These are phyloP conservation scores for Cirrhinus molitorella DNA, from an alignment of 2,797 vertebrate genomes.

Conservation along the genomic window DNA sequence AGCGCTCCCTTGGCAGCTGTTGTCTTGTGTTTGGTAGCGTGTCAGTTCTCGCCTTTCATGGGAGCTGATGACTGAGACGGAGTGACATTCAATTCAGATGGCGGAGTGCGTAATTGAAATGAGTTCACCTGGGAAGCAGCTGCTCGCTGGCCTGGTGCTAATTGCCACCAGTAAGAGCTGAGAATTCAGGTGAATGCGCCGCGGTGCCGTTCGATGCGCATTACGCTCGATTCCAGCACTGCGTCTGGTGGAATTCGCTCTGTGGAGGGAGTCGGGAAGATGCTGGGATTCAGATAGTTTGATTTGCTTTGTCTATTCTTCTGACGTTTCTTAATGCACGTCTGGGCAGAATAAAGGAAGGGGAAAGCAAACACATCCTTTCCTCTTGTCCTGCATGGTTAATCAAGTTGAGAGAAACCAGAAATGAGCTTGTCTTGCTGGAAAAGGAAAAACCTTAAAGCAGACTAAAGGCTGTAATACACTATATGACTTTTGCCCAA, in stretches of 20 bases:
- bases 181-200: constrained; percentile 33
- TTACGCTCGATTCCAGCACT: not conserved
- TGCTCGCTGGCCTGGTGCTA: constrained; percentile 64
- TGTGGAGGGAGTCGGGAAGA: not conserved
- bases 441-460: not conserved
- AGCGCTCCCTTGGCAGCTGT: constrained; percentile 73
- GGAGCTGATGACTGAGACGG: constrained; percentile 69
- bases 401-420: constrained; percentile 53
- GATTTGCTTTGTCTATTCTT: not conserved
- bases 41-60: constrained; percentile 69
- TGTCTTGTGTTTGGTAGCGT: constrained; percentile 58
- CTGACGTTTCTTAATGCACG: constrained; percentile 40
- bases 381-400: constrained; percentile 20
- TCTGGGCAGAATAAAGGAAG: constrained; percentile 30
- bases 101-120: constrained; percentile 77
- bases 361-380: constrained; percentile 25
- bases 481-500: not conserved
- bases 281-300: constrained; percentile 13
- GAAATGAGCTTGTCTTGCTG: constrained; percentile 24
- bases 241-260: not conserved
- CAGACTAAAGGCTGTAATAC: not conserved
- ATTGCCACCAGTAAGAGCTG: constrained; percentile 63
- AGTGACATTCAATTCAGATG: constrained; percentile 75
- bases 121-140: constrained; percentile 75
- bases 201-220: not conserved